A percentile compares a stretch with the other conserved stretches of the same genome.
These are phyloP conservation scores for Pluvialis apricaria DNA, from an alignment of 2,113 vertebrate species.

Conservation along the genomic window DNA sequence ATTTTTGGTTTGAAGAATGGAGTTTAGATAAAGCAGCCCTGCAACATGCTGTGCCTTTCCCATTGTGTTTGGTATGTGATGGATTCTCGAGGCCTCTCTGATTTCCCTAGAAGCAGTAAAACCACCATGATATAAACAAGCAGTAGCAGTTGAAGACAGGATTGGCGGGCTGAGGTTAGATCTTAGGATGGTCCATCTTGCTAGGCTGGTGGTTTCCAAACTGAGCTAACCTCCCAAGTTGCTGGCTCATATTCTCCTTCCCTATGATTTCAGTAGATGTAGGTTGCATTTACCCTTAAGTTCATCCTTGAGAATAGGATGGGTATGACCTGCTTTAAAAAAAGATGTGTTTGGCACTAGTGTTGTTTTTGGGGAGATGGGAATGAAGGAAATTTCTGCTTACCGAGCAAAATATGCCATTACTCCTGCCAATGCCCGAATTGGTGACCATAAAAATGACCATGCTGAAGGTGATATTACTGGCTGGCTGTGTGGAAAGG, in stretches of 20 bases:
- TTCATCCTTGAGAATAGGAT: not conserved
- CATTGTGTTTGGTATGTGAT: not conserved
- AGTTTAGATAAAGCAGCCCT: not conserved
- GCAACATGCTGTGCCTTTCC: not conserved
- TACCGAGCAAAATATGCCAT: not conserved
- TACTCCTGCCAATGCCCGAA: fast-evolving
- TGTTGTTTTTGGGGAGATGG: not conserved
- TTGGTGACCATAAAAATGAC: not conserved
- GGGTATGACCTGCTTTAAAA: not conserved
- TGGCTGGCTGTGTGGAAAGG: not conserved
- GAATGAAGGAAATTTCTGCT: not conserved
- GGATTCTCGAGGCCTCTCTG: not conserved
- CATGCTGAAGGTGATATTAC: not conserved
- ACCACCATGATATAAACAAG: not conserved
- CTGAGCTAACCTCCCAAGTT: constrained; percentile 12
- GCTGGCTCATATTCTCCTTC: not conserved
- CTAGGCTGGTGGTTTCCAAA: not conserved
- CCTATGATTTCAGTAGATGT: not conserved
- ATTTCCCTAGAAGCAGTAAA: not conserved
- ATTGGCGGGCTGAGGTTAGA: not conserved
- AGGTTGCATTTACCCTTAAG: not conserved
- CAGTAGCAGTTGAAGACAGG: not conserved
- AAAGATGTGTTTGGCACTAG: not conserved
- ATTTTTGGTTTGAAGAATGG: not conserved
- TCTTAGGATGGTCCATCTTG: not conserved